Conservation (phyloP, 2,113 vertebrate species). For the Etheostoma spectabile region DNA sequence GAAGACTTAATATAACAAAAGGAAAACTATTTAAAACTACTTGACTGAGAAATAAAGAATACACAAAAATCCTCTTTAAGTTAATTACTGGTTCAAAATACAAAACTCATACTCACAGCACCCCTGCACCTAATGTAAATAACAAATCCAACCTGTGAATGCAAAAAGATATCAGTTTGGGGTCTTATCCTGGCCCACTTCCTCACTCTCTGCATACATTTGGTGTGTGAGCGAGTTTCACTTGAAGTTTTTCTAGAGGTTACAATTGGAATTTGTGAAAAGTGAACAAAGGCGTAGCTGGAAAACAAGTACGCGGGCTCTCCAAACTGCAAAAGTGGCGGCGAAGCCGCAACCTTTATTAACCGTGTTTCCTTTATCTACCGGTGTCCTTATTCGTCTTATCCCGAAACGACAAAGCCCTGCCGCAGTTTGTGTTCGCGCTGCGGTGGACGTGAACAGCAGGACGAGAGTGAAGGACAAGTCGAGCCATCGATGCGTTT, state of each 20-base stretch:
- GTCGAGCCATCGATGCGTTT: slow-evolving; percentile 65
- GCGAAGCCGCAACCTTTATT: not conserved
- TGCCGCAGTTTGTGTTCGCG: slow-evolving; percentile 21
- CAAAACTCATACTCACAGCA: too few relatives aligned
- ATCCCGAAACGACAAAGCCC: slow-evolving; percentile 36
- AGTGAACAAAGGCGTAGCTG: slow-evolving; percentile 2
- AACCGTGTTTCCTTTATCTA: slow-evolving; percentile 6
- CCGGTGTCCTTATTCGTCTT: slow-evolving; percentile 18
- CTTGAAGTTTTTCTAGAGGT: not conserved
- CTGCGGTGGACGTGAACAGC: slow-evolving; percentile 6
- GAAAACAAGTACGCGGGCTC: not conserved
- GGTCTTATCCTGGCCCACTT: too few relatives aligned
- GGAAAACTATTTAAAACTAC: too few relatives aligned
- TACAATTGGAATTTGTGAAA: not conserved
- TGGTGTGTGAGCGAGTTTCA: too few relatives aligned
- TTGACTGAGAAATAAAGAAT: too few relatives aligned
- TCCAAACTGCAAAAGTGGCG: not conserved
- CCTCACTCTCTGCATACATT: too few relatives aligned
- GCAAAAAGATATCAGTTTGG: too few relatives aligned
- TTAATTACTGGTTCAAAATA: too few relatives aligned
- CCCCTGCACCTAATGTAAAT: too few relatives aligned
- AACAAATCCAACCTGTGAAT: too few relatives aligned
- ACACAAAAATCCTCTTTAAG: too few relatives aligned
- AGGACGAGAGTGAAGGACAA: slow-evolving; percentile 73
- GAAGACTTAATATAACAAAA: too few relatives aligned